Conservation (phyloP, 2,888 invertebrate genomes). For the Lymantria monacha region DNA sequence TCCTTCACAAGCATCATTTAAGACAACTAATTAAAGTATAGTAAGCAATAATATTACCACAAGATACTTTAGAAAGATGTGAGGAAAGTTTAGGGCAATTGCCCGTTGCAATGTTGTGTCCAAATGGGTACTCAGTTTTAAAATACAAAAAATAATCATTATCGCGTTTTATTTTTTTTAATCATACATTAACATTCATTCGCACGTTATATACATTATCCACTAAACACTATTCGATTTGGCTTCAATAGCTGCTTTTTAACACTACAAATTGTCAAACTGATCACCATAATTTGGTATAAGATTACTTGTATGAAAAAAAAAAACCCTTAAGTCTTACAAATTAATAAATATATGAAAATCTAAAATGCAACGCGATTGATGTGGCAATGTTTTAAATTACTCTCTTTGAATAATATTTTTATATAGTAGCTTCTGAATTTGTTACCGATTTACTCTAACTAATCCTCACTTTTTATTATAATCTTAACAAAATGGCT, state of each 20-base stretch:
- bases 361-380: constrained; percentile 14
- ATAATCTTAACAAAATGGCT: too few relatives aligned
- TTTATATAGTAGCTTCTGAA: too few relatives aligned
- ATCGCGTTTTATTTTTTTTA: constrained; percentile 8
- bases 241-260: constrained; percentile 31
- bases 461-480: too few relatives aligned
- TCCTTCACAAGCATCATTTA: too few relatives aligned
- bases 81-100: too few relatives aligned
- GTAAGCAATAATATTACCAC: too few relatives aligned
- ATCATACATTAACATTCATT: constrained; percentile 18
- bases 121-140: too few relatives aligned
- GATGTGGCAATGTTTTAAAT: neutral
- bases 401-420: neutral
- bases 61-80: too few relatives aligned
- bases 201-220: constrained; percentile 35
- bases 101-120: too few relatives aligned
- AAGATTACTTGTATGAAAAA: constrained; percentile 32
- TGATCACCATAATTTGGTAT: constrained; percentile 72
- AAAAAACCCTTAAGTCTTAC: constrained; percentile 30
- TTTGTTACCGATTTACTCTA: too few relatives aligned
- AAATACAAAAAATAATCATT: too few relatives aligned
- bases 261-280: constrained; percentile 41
- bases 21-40: too few relatives aligned
- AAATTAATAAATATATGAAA: constrained; percentile 35
- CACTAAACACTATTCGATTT: constrained; percentile 35